Conservation (phyloP, 2,888 invertebrate species). For the Scaptomyza polygonia region DNA sequence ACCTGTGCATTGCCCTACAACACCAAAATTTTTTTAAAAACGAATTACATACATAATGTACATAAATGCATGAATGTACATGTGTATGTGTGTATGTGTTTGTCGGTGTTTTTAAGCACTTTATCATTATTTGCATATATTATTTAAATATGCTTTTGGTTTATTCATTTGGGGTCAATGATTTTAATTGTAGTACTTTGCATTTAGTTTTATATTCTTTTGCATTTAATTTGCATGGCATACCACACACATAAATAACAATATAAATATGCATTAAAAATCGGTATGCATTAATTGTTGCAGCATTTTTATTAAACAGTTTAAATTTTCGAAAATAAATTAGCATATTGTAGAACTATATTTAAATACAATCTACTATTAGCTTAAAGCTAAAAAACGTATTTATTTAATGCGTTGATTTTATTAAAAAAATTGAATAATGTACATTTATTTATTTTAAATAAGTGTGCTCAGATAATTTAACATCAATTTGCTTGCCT, state of each 20-base stretch:
- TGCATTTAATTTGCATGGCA: conserved; percentile 21
- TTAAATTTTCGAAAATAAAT: no score
- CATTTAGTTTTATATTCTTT: conserved; percentile 31
- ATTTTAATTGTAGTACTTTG: conserved; percentile 49
- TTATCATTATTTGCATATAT: conserved; percentile 58
- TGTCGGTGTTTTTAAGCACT: not conserved
- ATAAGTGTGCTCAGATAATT: not conserved
- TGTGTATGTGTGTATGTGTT: not conserved
- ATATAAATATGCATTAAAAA: not conserved
- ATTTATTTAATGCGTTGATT: no score
- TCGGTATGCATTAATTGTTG: conserved; percentile 10
- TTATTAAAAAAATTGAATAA: no score
- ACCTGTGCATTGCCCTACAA: conserved; percentile 13
- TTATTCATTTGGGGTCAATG: conserved; percentile 64
- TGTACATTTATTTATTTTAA: no score
- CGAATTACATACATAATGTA: conserved; percentile 7
- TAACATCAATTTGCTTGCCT: not conserved
- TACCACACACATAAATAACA: not conserved
- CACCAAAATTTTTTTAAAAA: conserved; percentile 2
- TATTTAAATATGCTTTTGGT: conserved; percentile 53
- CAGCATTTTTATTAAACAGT: not conserved
- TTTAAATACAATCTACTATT: no score
- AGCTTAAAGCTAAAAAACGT: no score
- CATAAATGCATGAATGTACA: conserved; percentile 16
- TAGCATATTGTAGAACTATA: no score